phyloP scores from a whole-genome alignment of 2,797 vertebrate genomes.

The Knipowitschia caucasica region DNA sequence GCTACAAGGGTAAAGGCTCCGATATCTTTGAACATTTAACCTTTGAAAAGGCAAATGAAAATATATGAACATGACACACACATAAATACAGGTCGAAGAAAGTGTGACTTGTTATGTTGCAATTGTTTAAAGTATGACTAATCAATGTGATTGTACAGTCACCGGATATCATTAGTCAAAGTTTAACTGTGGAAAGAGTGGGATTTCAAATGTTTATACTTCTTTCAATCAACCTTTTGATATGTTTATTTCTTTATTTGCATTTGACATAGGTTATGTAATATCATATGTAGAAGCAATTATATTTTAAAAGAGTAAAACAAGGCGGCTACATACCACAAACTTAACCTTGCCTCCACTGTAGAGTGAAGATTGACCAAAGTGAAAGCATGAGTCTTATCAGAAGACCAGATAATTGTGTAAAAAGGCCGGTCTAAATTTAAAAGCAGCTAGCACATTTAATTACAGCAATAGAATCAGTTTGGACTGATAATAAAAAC shows the following conservation, averaged over 20 bases:
- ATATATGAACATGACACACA: too few relatives aligned
- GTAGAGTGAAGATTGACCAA: not conserved
- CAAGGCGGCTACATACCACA: not conserved
- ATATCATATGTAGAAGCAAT: conserved; percentile 21
- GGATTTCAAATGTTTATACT: too few relatives aligned
- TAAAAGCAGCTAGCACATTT: conserved; percentile 29
- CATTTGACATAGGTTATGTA: too few relatives aligned
- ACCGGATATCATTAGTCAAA: too few relatives aligned
- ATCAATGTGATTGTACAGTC: too few relatives aligned
- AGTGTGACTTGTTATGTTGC: not conserved
- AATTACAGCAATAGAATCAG: conserved; percentile 43
- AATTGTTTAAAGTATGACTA: not conserved
- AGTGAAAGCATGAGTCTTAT: not conserved
- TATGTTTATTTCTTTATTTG: too few relatives aligned
- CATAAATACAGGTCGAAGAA: not conserved
- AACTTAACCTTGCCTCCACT: not conserved
- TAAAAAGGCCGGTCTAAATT: conserved; percentile 26
- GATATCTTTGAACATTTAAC: not conserved
- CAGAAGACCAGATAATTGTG: not conserved
- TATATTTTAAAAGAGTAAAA: not conserved
- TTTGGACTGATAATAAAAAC: conserved; percentile 14
- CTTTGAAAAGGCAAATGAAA: not conserved
- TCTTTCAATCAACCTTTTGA: too few relatives aligned
- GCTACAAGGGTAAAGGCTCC: conserved; percentile 31
- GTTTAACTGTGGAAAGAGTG: too few relatives aligned